Conservation (phyloP, 2,888 invertebrate species). For the Rotaria macrura region DNA sequence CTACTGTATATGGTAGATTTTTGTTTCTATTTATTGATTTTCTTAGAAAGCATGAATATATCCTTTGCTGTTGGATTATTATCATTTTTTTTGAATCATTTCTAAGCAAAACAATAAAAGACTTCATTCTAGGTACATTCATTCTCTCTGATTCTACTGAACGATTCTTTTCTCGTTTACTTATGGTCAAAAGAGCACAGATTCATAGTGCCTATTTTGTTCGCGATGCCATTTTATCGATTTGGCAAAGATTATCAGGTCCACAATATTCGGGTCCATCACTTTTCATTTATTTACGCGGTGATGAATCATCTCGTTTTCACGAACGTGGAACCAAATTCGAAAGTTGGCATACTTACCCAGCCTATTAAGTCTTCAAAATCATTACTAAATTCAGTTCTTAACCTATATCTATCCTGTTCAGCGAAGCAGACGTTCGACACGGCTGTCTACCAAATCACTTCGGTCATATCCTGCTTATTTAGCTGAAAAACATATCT, state of each 20-base stretch:
- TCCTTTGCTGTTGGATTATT: too few species aligned
- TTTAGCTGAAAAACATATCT: background rate
- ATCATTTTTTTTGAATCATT: too few species aligned
- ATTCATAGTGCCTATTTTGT: background rate
- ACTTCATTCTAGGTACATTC: too few species aligned
- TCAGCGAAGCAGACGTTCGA: background rate
- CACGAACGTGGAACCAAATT: background rate
- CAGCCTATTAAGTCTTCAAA: background rate
- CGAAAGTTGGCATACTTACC: background rate
- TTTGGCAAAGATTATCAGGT: background rate
- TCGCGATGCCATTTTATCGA: background rate
- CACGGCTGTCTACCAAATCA: background rate
- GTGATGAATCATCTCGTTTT: slow-evolving; percentile 3
- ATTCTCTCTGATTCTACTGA: background rate
- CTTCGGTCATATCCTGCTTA: background rate
- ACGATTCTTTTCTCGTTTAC: background rate
- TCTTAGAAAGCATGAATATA: too few species aligned
- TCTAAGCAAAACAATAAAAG: too few species aligned
- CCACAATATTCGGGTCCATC: background rate
- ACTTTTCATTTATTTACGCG: background rate
- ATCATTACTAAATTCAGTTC: background rate
- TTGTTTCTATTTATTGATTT: too few species aligned
- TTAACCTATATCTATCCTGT: background rate
- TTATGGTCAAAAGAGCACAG: background rate
- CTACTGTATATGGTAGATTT: too few species aligned